Base-by-base conservation (phyloP, 2,797 vertebrate genomes). In the Euphonia xanthogaster region DNA sequence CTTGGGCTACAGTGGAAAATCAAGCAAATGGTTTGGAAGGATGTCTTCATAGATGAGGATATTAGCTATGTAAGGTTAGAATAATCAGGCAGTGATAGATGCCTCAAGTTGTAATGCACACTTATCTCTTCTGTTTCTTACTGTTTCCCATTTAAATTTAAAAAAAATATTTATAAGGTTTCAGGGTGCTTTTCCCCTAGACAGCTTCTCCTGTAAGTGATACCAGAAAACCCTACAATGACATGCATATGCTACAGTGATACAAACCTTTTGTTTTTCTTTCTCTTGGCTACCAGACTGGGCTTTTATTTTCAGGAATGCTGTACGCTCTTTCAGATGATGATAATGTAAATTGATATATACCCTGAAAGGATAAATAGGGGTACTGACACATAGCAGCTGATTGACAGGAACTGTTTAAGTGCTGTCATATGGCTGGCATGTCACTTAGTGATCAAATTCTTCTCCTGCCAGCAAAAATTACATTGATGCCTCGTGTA, bases 401-500 rank as follows among this genome's bases (percentile, higher is more conserved):
- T 96, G 96, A 94, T 94, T 96, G 96, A 94, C 95, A 95, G 82
- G 55, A 94, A 24, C 66, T 91, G 62, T 86, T 97, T 84, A 96
- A 94, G 63, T 3, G 11, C 85, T 97, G 95, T 96, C 96, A 93
- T 73, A 67, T 44, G 76, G 62, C 53, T 91, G 79, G 82, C 82
- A 91, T 81, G 73, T 97, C 92, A 92, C 77, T 30, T 78, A 73
- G 60, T 67, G 95, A 96, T 96, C 88, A 93, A 94, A 94, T 94
- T 91, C 90, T 91, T 94, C 67, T 84, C 60, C 89, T 95, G 95
- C 47, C 96, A 95, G 85, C 71, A 90, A 91, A 91, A 95, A 93
- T 97, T 90, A 94, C 23, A 33, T 33, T 94, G 91, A 96, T 33
- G 63, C 23, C 45, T 81, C 27, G 3, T 31, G 62, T 2, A 1